A percentile compares a stretch with the other conserved stretches of the same genome.
Evolutionary conservation across 1,140 invertebrate genomes (phyloP).

Genomic region (Listronotus oregonensis): DNA sequence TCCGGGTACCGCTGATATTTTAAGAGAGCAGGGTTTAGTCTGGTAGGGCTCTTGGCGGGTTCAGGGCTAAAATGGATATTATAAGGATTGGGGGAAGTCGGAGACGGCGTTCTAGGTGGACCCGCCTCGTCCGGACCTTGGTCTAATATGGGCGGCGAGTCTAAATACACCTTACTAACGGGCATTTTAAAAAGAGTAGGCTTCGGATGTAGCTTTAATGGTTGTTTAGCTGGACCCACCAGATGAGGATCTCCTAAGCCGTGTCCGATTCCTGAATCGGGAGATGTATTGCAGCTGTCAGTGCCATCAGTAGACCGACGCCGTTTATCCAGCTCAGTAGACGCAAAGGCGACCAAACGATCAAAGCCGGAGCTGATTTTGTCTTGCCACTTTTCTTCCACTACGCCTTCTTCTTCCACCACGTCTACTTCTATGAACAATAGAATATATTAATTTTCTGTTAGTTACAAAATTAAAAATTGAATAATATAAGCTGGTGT

Average conservation of each 20-base stretch:
- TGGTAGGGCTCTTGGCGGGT: conserved; percentile 47
- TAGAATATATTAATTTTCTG: not conserved
- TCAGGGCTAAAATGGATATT: conserved; percentile 54
- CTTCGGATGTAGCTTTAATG: conserved; percentile 50
- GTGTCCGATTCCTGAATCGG: conserved; percentile 77
- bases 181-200: conserved; percentile 56
- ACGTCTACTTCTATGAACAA: conserved; percentile 50
- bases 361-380: conserved; percentile 87
- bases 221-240: conserved; percentile 57
- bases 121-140: conserved; percentile 59
- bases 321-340: conserved; percentile 81
- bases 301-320: conserved; percentile 76
- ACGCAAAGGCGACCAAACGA: conserved; percentile 82
- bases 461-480: no score
- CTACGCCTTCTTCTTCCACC: conserved; percentile 63
- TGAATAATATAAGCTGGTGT: no score
- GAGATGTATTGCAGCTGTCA: conserved; percentile 72
- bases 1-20: conserved; percentile 68
- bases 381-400: conserved; percentile 79
- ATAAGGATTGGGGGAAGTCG: conserved; percentile 62
- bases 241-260: conserved; percentile 62
- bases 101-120: conserved; percentile 71
- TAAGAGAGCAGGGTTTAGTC: conserved; percentile 59
- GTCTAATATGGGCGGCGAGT: conserved; percentile 59
- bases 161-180: conserved; percentile 52